These are phyloP conservation scores for Leptinotarsa rubiginosa DNA, from an alignment of 2,888 invertebrate species.

Conservation along the genomic window DNA sequence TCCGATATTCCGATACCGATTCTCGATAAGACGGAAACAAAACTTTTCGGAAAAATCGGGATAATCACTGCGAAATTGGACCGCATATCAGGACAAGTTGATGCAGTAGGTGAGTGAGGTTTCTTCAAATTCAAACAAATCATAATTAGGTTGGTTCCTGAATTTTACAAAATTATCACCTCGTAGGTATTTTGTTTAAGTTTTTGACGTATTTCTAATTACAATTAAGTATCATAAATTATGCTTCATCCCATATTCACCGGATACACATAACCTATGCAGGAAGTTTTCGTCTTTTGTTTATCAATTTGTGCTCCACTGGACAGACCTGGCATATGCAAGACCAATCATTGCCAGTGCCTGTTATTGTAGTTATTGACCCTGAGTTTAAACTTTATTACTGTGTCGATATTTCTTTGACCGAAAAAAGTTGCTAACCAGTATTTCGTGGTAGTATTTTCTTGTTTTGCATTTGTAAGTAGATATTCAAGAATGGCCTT, in stretches of 20 bases:
- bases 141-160: background rate
- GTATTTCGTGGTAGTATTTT: slow-evolving; percentile 9
- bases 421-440: slow-evolving; percentile 2
- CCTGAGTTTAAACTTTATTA: slow-evolving; percentile 8
- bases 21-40: slow-evolving; percentile 72
- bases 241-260: background rate
- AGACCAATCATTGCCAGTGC: background rate
- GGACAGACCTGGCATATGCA: background rate
- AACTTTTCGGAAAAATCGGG: slow-evolving; percentile 70
- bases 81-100: slow-evolving; percentile 60
- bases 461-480: background rate
- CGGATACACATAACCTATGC: slow-evolving; percentile 8
- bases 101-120: slow-evolving; percentile 52
- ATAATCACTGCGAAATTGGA: slow-evolving; percentile 64
- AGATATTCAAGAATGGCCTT: background rate
- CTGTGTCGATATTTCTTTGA: slow-evolving; percentile 3
- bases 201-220: background rate
- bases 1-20: slow-evolving; percentile 73
- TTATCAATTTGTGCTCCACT: background rate
- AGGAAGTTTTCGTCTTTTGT: slow-evolving; percentile 19
- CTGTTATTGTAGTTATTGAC: slow-evolving; percentile 11
- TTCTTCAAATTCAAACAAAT: background rate
- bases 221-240: background rate
- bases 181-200: too few species aligned
- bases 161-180: background rate